phyloP scores from a whole-genome alignment of 2,888 invertebrate genomes.

The Laspeyria flexula region DNA sequence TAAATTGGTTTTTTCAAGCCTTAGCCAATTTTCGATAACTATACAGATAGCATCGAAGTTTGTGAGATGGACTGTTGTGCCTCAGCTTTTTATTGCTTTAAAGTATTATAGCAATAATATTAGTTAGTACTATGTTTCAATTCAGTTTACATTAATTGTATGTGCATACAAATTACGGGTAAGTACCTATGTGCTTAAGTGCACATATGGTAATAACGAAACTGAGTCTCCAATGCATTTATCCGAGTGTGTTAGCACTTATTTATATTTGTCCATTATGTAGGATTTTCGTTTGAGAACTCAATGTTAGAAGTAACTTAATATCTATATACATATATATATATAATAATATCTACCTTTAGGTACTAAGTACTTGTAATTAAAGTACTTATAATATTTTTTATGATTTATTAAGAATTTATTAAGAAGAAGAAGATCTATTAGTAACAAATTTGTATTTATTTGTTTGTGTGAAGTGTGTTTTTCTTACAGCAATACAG shows the following conservation, averaged over 20 bases:
- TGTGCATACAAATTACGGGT: no score
- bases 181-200: neutral
- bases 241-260: conserved; percentile 6
- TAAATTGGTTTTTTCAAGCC: conserved; percentile 69
- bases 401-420: no score
- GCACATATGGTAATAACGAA: conserved; percentile 12
- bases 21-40: conserved; percentile 68
- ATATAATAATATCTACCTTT: no score
- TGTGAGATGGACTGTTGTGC: conserved; percentile 12
- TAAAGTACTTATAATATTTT: no score
- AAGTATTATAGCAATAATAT: neutral
- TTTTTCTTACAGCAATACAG: no score
- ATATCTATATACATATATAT: neutral
- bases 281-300: no score
- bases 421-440: no score
- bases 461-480: no score
- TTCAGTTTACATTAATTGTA: neutral
- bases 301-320: neutral
- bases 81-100: neutral
- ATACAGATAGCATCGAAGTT: conserved; percentile 59
- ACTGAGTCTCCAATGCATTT: conserved; percentile 7
- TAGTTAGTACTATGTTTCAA: neutral
- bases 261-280: conserved; percentile 1
- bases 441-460: no score
- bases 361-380: no score